phyloP scores from a whole-genome alignment of 1,140 invertebrate species.

The Ceratoteleas bidentatus region DNA sequence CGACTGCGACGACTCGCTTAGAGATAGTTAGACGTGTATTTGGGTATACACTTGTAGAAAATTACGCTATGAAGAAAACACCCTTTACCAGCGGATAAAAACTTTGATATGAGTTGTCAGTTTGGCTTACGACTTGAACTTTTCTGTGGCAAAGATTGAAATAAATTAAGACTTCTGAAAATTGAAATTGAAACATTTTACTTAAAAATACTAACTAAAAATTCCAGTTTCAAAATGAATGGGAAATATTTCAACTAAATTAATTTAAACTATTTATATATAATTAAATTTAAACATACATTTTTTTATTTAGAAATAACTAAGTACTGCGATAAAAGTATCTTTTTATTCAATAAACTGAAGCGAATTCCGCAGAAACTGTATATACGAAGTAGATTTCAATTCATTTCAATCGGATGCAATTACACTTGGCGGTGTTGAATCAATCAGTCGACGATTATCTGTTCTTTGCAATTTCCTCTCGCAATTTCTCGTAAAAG shows the following conservation, averaged over 20 bases:
- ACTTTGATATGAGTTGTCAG: slow-evolving; percentile 27
- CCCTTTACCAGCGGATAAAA: slow-evolving; percentile 9
- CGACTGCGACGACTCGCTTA: no score
- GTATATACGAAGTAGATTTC: slow-evolving; percentile 5
- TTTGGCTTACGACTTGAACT: slow-evolving; percentile 7
- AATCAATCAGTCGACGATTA: slow-evolving; percentile 34
- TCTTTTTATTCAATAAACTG: no score
- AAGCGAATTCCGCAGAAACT: not conserved
- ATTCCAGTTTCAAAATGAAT: no score
- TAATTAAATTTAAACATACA: no score
- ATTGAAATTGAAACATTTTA: no score
- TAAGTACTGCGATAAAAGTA: not conserved
- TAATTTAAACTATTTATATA: not conserved
- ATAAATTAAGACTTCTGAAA: slow-evolving; percentile 3
- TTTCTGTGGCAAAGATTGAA: slow-evolving; percentile 7
- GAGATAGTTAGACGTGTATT: not conserved
- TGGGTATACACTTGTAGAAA: slow-evolving; percentile 11
- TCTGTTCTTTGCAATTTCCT: slow-evolving; percentile 3
- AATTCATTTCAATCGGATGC: slow-evolving; percentile 46
- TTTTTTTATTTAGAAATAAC: no score
- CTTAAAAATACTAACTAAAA: not conserved
- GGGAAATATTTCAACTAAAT: no score
- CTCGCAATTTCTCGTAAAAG: slow-evolving; percentile 14
- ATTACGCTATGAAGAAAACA: slow-evolving; percentile 9
- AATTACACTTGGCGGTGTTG: not conserved